phyloP scores from a whole-genome alignment of 2,888 invertebrate genomes.

The Euzophera pinguis region DNA sequence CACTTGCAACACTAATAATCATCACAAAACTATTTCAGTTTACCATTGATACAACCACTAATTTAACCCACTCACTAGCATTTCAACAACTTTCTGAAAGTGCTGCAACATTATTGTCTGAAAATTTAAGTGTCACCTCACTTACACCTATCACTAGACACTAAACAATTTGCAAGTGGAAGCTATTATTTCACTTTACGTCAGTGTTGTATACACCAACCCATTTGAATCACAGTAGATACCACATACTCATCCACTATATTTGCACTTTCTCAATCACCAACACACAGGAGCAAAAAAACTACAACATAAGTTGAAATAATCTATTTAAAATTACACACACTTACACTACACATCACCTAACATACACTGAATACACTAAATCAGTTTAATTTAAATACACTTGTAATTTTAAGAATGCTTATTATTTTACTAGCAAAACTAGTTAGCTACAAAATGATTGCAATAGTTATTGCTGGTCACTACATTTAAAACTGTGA shows the following conservation, averaged over 20 bases:
- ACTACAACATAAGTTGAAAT: slow-evolving; percentile 68
- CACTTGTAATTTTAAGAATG: slow-evolving; percentile 33
- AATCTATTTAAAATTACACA: slow-evolving; percentile 72
- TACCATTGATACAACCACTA: too few species aligned
- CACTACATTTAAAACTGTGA: slow-evolving; percentile 51
- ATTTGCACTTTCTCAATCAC: slow-evolving; percentile 33
- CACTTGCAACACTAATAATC: too few species aligned
- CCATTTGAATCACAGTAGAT: slow-evolving; percentile 10
- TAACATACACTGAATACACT: slow-evolving; percentile 72
- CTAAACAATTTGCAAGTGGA: background rate
- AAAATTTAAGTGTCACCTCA: background rate
- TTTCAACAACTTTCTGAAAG: too few species aligned
- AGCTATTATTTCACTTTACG: background rate
- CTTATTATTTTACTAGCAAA: slow-evolving; percentile 40
- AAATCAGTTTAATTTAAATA: slow-evolving; percentile 49
- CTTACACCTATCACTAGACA: background rate
- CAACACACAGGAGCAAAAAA: slow-evolving; percentile 72
- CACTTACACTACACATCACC: slow-evolving; percentile 77
- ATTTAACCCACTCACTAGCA: too few species aligned
- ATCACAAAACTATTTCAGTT: too few species aligned
- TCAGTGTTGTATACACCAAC: background rate
- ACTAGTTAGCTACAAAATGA: slow-evolving; percentile 36
- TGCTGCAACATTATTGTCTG: too few species aligned
- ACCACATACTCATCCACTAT: slow-evolving; percentile 20
- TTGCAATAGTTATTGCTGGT: slow-evolving; percentile 55